These are phyloP conservation scores for Galeruca laticollis DNA, from an alignment of 2,888 invertebrate genomes.

Conservation along the genomic window DNA sequence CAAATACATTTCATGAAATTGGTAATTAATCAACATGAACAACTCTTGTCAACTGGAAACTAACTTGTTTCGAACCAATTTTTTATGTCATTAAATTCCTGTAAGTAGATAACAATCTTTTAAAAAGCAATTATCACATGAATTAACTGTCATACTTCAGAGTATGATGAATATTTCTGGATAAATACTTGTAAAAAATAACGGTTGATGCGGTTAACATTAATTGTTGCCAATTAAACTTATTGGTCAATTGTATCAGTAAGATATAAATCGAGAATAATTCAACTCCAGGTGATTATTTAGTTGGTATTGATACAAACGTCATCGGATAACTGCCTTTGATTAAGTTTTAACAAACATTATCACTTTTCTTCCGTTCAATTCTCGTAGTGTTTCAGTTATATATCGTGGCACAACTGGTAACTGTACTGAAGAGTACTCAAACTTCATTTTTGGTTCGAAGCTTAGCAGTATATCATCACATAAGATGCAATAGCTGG, in stretches of 20 bases:
- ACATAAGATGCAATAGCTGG: no score
- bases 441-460: no score
- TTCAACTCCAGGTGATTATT: neutral
- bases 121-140: conserved; percentile 4
- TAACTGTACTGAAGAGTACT: no score
- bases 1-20: neutral
- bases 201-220: neutral
- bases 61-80: conserved; percentile 1
- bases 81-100: conserved; percentile 1
- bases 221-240: conserved; percentile 2
- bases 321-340: neutral
- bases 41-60: neutral
- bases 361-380: no score
- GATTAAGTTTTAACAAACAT: no score
- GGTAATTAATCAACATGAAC: neutral
- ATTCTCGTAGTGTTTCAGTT: no score
- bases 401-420: no score
- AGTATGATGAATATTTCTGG: neutral
- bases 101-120: neutral
- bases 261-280: neutral
- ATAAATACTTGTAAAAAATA: neutral
- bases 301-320: neutral
- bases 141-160: neutral
- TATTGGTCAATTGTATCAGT: neutral
- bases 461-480: no score